Conservation (phyloP, 2,888 invertebrate species). For the Lingula anatina region DNA sequence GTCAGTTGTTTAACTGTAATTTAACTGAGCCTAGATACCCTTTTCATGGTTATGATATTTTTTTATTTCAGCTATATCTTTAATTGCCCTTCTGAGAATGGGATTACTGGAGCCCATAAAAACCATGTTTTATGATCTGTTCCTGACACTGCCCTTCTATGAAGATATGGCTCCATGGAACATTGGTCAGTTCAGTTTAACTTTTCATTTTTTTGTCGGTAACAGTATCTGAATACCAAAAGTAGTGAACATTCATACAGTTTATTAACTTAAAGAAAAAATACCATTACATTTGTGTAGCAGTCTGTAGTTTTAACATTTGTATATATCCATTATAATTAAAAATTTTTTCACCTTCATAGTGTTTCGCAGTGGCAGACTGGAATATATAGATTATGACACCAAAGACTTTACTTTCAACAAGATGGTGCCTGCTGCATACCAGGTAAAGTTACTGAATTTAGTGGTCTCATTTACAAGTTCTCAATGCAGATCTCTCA, state of each 20-base stretch:
- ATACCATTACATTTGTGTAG: background rate
- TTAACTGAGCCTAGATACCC: background rate
- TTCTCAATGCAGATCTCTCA: background rate
- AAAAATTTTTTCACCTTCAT: background rate
- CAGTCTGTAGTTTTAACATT: too few relatives aligned
- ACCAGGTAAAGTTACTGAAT: constrained; percentile 9
- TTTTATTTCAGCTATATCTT: constrained; percentile 11
- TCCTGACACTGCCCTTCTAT: constrained; percentile 13
- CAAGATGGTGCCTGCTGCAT: constrained; percentile 12
- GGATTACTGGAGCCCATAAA: constrained; percentile 11
- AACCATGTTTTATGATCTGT: constrained; percentile 10
- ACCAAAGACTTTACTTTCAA: constrained; percentile 12
- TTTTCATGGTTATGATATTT: background rate
- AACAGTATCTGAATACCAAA: too few relatives aligned
- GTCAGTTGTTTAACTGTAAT: background rate
- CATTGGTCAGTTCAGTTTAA: constrained; percentile 12
- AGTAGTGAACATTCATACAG: background rate
- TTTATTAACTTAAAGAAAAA: background rate
- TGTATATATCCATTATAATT: too few relatives aligned
- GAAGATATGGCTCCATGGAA: constrained; percentile 22
- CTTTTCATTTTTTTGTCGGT: background rate
- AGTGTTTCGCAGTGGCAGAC: constrained; percentile 15
- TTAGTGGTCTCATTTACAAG: background rate
- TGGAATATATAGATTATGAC: constrained; percentile 18
- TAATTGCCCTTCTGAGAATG: constrained; percentile 15